Conservation (phyloP, 92 coral and sea anemone genomes). For the Parazoanthus darwini region DNA sequence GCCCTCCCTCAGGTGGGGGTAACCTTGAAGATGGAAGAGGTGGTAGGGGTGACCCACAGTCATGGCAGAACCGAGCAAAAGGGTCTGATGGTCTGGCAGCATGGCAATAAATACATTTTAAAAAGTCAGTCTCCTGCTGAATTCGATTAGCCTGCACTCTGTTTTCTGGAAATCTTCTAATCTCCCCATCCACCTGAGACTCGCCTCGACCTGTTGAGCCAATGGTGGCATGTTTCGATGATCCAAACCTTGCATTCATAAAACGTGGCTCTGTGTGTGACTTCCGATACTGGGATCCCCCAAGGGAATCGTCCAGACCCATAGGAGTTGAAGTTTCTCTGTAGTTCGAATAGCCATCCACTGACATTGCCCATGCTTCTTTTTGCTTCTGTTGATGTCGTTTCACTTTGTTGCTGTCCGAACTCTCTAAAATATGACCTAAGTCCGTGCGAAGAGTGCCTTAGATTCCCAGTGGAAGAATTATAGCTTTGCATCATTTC, state of each 20-base stretch:
- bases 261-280: slow-evolving; percentile 75
- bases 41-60: slow-evolving; percentile 95
- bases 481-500: slow-evolving; percentile 60
- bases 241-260: slow-evolving; percentile 78
- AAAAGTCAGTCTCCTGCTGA: slow-evolving; percentile 82
- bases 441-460: slow-evolving; percentile 57
- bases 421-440: slow-evolving; percentile 50
- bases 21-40: slow-evolving; percentile 82
- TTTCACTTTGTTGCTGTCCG: slow-evolving; percentile 25
- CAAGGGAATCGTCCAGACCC: slow-evolving; percentile 46
- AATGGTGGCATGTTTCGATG: slow-evolving; percentile 62
- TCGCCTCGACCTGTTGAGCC: slow-evolving; percentile 57
- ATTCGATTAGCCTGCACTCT: slow-evolving; percentile 62
- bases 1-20: slow-evolving; percentile 95
- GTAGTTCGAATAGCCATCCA: slow-evolving; percentile 43
- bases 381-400: slow-evolving; percentile 28
- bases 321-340: slow-evolving; percentile 66
- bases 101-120: slow-evolving; percentile 90
- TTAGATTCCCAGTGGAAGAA: slow-evolving; percentile 60
- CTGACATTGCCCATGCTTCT: slow-evolving; percentile 55
- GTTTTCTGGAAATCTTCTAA: slow-evolving; percentile 62
- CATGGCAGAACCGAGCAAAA: slow-evolving; percentile 89
- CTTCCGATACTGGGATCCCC: slow-evolving; percentile 67
- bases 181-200: slow-evolving; percentile 63
- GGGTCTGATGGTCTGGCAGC: slow-evolving; percentile 99